A percentile compares a stretch with the other conserved stretches of the same genome.
Conservation (phyloP, 2,797 vertebrate species). For the Halcyon smyrnensis region DNA sequence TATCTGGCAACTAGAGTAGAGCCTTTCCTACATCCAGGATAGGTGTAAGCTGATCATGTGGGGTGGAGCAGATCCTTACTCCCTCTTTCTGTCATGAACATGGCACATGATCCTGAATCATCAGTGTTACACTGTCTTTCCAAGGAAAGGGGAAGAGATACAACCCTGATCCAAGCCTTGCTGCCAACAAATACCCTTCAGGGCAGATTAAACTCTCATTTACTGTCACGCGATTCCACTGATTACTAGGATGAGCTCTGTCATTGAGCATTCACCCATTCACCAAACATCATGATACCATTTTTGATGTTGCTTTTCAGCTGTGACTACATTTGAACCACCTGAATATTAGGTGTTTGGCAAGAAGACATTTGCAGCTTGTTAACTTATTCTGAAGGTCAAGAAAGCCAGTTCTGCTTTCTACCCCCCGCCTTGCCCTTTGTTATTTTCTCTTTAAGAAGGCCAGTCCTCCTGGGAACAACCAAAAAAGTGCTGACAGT, state of each 20-base stretch:
- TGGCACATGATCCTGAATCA: not conserved
- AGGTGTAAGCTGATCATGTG: not conserved
- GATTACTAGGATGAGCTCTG: not conserved
- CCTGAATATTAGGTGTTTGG: not conserved
- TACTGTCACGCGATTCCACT: not conserved
- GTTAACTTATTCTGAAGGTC: not conserved
- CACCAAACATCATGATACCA: too few relatives aligned
- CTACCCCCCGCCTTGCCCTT: not conserved
- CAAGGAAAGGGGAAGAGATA: not conserved
- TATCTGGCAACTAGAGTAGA: not conserved
- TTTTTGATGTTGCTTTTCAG: not conserved
- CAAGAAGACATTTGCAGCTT: not conserved
- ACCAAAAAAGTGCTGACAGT: not conserved
- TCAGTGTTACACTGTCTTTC: not conserved
- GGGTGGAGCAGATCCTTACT: not conserved
- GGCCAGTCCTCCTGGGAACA: not conserved
- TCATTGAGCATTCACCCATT: not conserved
- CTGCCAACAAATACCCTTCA: not conserved
- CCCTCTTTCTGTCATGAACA: not conserved
- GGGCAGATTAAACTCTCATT: not conserved
- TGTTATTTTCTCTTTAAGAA: not conserved
- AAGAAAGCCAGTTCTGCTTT: not conserved
- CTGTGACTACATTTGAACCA: not conserved
- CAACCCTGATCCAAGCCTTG: not conserved
- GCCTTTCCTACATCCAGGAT: not conserved